Evolutionary conservation across 2,113 vertebrate genomes (phyloP).

Genomic region (Petroica traversi): DNA sequence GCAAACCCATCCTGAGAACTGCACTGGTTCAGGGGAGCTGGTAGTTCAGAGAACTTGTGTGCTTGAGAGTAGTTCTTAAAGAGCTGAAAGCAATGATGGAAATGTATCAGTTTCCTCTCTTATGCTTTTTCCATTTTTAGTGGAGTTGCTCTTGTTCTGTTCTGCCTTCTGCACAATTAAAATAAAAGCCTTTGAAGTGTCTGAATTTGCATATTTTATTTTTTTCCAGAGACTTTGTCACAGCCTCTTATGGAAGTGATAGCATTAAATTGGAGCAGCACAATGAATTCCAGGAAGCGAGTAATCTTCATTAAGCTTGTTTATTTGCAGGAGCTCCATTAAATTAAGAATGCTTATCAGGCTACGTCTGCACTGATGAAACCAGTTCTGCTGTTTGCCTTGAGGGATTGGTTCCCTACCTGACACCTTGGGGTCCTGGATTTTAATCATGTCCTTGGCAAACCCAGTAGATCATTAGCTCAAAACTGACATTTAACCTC

Average conservation of each 20-base stretch:
- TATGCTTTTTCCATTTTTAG: conserved; percentile 25
- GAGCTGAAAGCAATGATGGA: not conserved
- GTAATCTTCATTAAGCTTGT: conserved; percentile 64
- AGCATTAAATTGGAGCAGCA: conserved; percentile 51
- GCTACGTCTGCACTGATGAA: not conserved
- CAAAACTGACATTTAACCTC: not conserved
- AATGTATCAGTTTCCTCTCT: conserved; percentile 15
- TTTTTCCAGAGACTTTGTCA: conserved; percentile 47
- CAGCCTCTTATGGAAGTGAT: conserved; percentile 50
- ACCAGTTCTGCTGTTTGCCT: not conserved
- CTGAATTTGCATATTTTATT: conserved; percentile 63
- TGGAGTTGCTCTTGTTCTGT: conserved; percentile 45
- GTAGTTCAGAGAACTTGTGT: not conserved
- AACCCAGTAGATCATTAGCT: not conserved
- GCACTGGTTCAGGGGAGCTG: not conserved
- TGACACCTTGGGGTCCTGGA: not conserved
- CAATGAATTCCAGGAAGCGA: conserved; percentile 56
- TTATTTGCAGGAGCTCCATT: conserved; percentile 64
- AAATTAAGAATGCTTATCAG: conserved; percentile 58
- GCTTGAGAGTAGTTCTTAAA: not conserved
- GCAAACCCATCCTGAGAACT: not conserved
- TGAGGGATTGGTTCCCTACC: not conserved
- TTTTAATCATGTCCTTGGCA: not conserved
- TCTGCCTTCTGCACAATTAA: conserved; percentile 63
- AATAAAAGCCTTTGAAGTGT: conserved; percentile 66